Base-by-base conservation (phyloP, 2,113 vertebrate species). In the Opisthocomus hoazin region DNA sequence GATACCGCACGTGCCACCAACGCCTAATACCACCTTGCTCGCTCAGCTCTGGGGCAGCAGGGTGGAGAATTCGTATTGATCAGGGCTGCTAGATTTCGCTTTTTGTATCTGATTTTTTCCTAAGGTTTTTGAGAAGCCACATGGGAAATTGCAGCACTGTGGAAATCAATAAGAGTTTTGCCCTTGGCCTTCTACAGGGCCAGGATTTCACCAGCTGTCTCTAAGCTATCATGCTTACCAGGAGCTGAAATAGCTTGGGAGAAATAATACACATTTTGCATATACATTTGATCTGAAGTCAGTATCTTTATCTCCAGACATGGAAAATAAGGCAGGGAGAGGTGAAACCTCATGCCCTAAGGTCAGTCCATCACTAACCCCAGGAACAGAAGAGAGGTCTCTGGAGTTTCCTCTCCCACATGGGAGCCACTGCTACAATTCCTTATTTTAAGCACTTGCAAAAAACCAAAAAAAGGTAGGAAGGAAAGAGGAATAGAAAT, bases 401-500 rank as follows among this genome's bases (percentile, higher is more conserved):
- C 54, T 57, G 66, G 83, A 76, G 20, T 76, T 91, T 75, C 30
- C 39, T 30, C 5, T 84, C 53, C 46, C 32, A 15, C 1, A 1
- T 60, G 58, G 48, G n/a, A 87, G 53, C 53, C 53, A 27, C 43
- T 19, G 36, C 48, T 87, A 77, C 56, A 83, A 81, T 83, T 80
- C 48, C 46, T 58, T 95, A 88, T 91, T 95, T 92, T 88, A 90
- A 92, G 39, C 29, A 11, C 30, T 83, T 23, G 22, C 5, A 11
- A 27, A 27, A 51, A 37, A 53, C n/a, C n/a, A 23, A 58, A 64
- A 48, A n/a, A 21, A 29, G 20, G 26, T 69, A 84, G 65, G 70
- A 54, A 95, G 87, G 89, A 96, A 97, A 89, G 75, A 94, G 87
- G 90, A 96, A 76, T 58, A 91, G 80, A 68, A 89, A 96, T 97